These are phyloP conservation scores for Xenopus borealis DNA, from an alignment of 2,113 vertebrate species.

Conservation along the genomic window DNA sequence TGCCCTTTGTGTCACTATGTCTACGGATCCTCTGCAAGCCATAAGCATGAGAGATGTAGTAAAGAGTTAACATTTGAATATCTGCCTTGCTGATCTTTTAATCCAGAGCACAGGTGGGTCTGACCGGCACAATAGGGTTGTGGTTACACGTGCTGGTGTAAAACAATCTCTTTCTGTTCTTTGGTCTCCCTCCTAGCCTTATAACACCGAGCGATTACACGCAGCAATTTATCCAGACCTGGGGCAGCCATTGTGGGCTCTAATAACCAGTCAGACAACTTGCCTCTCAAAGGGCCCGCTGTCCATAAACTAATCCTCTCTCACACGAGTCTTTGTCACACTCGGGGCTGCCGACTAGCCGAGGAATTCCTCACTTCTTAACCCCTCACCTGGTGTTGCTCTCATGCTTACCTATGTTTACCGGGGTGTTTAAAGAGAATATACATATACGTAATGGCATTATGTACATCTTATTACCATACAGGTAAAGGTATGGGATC, in stretches of 20 bases:
- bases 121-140: constrained; percentile 34
- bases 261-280: constrained; percentile 40
- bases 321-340: constrained; percentile 36
- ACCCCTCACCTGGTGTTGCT: not conserved
- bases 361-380: constrained; percentile 29
- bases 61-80: constrained; percentile 29
- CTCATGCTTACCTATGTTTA: too few relatives aligned
- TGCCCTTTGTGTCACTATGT: too few relatives aligned
- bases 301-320: constrained; percentile 32
- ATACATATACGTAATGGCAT: too few relatives aligned
- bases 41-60: too few relatives aligned
- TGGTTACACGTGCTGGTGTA: constrained; percentile 31
- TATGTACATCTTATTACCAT: too few relatives aligned
- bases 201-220: constrained; percentile 27
- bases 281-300: constrained; percentile 28
- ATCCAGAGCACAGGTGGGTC: constrained; percentile 33
- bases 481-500: too few relatives aligned
- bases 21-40: too few relatives aligned
- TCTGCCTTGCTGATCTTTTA: constrained; percentile 2
- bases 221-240: constrained; percentile 27
- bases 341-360: constrained; percentile 7
- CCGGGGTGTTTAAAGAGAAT: too few relatives aligned
- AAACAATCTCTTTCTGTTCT: constrained; percentile 40
- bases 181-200: not conserved
- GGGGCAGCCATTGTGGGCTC: constrained; percentile 9